phyloP scores from a whole-genome alignment of 1,140 invertebrate genomes.

The Drepana arcuata region DNA sequence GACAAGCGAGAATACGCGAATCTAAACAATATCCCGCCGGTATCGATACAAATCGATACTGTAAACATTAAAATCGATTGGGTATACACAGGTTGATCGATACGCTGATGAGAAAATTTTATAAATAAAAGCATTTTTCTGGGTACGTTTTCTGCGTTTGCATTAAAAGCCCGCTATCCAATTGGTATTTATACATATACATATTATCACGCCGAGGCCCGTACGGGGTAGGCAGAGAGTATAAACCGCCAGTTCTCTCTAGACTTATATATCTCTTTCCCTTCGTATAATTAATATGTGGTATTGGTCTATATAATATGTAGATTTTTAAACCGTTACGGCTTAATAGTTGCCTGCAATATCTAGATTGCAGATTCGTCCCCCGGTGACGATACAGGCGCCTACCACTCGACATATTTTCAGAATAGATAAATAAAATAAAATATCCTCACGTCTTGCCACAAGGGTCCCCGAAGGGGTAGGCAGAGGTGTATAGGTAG shows the following conservation, averaged over 20 bases:
- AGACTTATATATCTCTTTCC: not conserved
- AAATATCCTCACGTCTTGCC: too few relatives aligned
- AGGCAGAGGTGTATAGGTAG: too few relatives aligned
- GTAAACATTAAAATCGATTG: conserved; percentile 43
- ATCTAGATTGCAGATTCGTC: too few relatives aligned
- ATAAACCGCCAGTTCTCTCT: not conserved
- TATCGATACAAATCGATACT: conserved; percentile 16
- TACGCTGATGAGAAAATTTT: conserved; percentile 13
- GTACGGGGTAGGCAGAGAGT: not conserved
- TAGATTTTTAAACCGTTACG: too few relatives aligned
- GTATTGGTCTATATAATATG: too few relatives aligned
- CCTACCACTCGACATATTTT: too few relatives aligned
- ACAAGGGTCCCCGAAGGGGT: too few relatives aligned
- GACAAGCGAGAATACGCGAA: conserved; percentile 22
- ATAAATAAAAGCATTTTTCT: conserved; percentile 13
- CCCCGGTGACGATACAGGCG: too few relatives aligned
- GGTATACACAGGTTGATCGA: conserved; percentile 14
- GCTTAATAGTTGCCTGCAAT: too few relatives aligned
- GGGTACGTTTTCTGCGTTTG: not conserved
- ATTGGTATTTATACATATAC: conserved; percentile 8
- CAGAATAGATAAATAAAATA: too few relatives aligned
- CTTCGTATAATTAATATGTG: not conserved
- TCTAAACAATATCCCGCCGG: conserved; percentile 26
- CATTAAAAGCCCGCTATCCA: not conserved
- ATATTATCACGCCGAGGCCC: not conserved